Conservation (phyloP, 1,140 invertebrate genomes). For the Drosophila littoralis region DNA sequence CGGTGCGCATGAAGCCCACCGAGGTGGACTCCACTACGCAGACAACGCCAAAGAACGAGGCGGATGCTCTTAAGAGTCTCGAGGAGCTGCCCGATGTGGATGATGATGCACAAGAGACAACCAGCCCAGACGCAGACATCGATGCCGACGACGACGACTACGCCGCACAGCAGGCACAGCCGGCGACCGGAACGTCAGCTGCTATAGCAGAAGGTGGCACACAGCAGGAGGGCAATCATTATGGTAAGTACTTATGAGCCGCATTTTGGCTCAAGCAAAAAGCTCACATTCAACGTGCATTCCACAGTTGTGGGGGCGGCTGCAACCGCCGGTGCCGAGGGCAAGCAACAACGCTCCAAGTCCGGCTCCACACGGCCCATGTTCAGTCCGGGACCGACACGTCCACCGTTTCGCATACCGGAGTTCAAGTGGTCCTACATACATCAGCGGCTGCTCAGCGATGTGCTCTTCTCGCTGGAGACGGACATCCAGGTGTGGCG, state of each 20-base stretch:
- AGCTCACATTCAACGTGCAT: not conserved
- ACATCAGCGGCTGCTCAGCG: conserved; percentile 97
- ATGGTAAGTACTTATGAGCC: conserved; percentile 86
- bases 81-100: conserved; percentile 35
- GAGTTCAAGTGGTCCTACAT: conserved; percentile 99
- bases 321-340: conserved; percentile 15
- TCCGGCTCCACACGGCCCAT: conserved; percentile 90
- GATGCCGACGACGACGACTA: conserved; percentile 36
- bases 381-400: conserved; percentile 97
- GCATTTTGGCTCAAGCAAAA: not conserved
- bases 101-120: conserved; percentile 22
- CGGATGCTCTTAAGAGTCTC: conserved; percentile 34
- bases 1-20: conserved; percentile 54
- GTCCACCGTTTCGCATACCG: conserved; percentile 98
- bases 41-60: conserved; percentile 76
- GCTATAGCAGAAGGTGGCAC: conserved; percentile 14
- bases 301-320: conserved; percentile 21
- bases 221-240: conserved; percentile 89
- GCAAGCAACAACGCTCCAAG: conserved; percentile 85
- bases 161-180: conserved; percentile 80
- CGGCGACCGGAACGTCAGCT: conserved; percentile 87
- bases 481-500: conserved; percentile 96
- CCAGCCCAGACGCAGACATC: not conserved
- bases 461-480: conserved; percentile 98
- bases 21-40: conserved; percentile 80